Evolutionary conservation across 2,797 vertebrate genomes (phyloP).

Genomic region (Echiichthys vipera): DNA sequence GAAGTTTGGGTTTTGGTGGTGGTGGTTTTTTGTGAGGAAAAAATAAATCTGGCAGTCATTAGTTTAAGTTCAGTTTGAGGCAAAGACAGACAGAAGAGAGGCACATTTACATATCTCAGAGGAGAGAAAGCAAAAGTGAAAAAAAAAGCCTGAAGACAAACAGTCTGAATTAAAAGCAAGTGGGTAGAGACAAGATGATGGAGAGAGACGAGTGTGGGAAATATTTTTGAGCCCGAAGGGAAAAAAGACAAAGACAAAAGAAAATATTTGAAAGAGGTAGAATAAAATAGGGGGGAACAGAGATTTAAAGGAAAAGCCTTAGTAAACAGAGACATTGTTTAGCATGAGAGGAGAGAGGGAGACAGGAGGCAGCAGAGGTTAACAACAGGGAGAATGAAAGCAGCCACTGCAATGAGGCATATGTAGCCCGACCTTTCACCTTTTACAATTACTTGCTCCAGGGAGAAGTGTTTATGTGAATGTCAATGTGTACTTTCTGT

Average conservation of each 20-base stretch:
- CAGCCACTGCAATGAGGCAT: conserved; percentile 13
- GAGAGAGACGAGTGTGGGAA: conserved; percentile 23
- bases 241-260: conserved; percentile 42
- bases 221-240: conserved; percentile 31
- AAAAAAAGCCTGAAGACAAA: conserved; percentile 17
- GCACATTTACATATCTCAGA: conserved; percentile 46
- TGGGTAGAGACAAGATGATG: conserved; percentile 28
- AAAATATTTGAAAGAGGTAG: conserved; percentile 3
- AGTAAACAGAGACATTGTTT: not conserved
- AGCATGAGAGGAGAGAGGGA: not conserved
- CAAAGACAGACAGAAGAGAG: conserved; percentile 5
- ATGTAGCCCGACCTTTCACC: conserved; percentile 22
- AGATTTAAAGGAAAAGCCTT: conserved; percentile 8
- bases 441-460: not conserved
- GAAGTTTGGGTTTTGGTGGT: not conserved
- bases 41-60: conserved; percentile 11
- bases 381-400: conserved; percentile 8
- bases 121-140: conserved; percentile 21
- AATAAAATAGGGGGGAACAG: conserved; percentile 22
- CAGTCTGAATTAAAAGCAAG: conserved; percentile 34
- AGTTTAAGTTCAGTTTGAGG: conserved; percentile 26
- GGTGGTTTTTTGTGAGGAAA: not conserved
- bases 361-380: conserved; percentile 1
- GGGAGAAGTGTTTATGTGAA: not conserved
- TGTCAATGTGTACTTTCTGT: not conserved